Evolutionary conservation across 2,113 vertebrate genomes (phyloP).

Genomic region (Cercocebus atys): DNA sequence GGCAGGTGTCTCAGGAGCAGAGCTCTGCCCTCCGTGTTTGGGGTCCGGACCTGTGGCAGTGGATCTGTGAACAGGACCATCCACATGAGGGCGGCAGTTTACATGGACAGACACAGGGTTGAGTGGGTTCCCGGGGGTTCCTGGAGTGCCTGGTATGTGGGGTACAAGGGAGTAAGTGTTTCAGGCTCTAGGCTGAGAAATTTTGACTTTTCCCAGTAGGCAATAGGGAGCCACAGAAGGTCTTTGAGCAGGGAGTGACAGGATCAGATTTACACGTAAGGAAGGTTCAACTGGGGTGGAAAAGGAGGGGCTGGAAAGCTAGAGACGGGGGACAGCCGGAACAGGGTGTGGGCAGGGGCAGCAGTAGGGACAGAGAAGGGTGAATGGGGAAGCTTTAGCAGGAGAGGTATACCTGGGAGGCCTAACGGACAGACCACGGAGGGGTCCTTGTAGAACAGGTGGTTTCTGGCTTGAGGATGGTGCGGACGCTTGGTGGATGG

Average conservation of each 20-base stretch:
- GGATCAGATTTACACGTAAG: fast-evolving
- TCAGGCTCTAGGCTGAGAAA: neutral
- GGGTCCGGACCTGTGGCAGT: neutral
- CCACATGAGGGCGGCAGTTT: too few species aligned
- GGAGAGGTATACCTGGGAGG: fast-evolving
- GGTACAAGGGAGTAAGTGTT: fast-evolving
- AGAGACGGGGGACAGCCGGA: neutral
- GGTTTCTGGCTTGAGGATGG: neutral
- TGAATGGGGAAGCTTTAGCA: fast-evolving
- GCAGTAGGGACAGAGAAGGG: neutral
- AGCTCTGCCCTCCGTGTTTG: fast-evolving
- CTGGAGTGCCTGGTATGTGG: fast-evolving
- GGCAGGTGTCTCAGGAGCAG: neutral
- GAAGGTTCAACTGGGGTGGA: neutral
- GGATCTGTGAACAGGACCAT: neutral
- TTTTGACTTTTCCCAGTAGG: neutral
- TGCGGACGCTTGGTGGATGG: fast-evolving
- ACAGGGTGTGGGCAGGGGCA: neutral
- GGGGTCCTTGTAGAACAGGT: fast-evolving
- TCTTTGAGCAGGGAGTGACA: neutral
- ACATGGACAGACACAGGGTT: neutral
- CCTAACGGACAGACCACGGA: fast-evolving
- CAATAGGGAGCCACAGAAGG: neutral
- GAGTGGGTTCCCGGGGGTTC: neutral
- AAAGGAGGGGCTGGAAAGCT: neutral